Evolutionary conservation across 2,888 invertebrate species (phyloP).

Genomic region (Drosophila siamana): DNA sequence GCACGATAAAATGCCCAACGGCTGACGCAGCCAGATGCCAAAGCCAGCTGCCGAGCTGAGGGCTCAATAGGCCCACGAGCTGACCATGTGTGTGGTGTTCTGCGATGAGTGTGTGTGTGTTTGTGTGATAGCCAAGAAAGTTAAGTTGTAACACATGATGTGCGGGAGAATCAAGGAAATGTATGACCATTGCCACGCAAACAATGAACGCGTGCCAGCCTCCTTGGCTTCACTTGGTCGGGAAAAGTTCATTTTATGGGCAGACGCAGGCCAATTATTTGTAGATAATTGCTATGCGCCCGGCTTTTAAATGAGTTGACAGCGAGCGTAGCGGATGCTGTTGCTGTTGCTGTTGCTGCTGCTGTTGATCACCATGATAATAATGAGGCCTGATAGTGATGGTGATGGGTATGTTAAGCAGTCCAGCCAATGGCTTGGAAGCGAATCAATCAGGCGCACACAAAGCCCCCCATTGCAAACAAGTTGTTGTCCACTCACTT

Average conservation of each 20-base stretch:
- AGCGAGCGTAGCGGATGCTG: constrained; percentile 38
- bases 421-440: constrained; percentile 64
- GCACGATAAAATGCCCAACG: constrained; percentile 51
- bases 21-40: constrained; percentile 26
- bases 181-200: constrained; percentile 35
- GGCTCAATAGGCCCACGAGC: constrained; percentile 24
- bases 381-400: constrained; percentile 24
- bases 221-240: not conserved
- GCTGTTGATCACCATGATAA: constrained; percentile 1
- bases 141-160: constrained; percentile 55
- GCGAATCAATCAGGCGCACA: constrained; percentile 69
- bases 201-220: constrained; percentile 30
- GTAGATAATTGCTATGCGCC: constrained; percentile 71
- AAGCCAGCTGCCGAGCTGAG: constrained; percentile 35
- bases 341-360: constrained; percentile 7
- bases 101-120: constrained; percentile 6
- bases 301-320: constrained; percentile 68
- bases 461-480: constrained; percentile 50
- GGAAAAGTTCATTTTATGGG: constrained; percentile 43
- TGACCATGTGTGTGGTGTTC: constrained; percentile 4
- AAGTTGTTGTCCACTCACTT: constrained; percentile 44
- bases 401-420: constrained; percentile 54
- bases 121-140: constrained; percentile 35
- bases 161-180: constrained; percentile 28
- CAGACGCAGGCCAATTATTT: constrained; percentile 66